These are phyloP conservation scores for Hyppa rectilinea DNA, from an alignment of 2,888 invertebrate species.

Conservation along the genomic window DNA sequence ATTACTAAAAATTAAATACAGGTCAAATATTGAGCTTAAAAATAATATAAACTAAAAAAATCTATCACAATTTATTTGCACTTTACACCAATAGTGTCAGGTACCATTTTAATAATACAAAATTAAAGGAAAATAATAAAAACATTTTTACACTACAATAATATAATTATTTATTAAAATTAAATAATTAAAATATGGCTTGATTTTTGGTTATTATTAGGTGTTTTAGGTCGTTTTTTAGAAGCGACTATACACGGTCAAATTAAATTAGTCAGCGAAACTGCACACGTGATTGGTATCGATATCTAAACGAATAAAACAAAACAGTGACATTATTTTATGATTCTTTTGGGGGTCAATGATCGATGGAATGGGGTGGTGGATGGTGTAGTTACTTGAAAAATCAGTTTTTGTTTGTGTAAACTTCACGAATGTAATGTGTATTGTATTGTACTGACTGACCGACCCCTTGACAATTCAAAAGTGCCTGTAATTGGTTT, in stretches of 20 bases:
- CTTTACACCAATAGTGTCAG: constrained; percentile 66
- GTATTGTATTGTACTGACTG: too few relatives aligned
- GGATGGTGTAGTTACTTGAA: too few relatives aligned
- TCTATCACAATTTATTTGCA: constrained; percentile 73
- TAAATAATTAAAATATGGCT: constrained; percentile 32
- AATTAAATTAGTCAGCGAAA: too few relatives aligned
- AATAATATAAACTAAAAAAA: constrained; percentile 64
- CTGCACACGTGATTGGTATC: too few relatives aligned
- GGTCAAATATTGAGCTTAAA: constrained; percentile 69
- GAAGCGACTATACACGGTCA: neutral
- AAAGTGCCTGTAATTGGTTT: too few relatives aligned
- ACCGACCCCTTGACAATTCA: too few relatives aligned
- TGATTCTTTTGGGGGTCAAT: too few relatives aligned
- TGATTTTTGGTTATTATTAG: constrained; percentile 37
- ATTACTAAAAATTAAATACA: constrained; percentile 63
- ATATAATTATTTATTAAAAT: constrained; percentile 14
- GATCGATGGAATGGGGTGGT: too few relatives aligned
- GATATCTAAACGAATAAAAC: too few relatives aligned
- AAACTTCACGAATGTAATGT: too few relatives aligned
- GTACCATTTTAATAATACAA: constrained; percentile 63
- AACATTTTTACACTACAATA: constrained; percentile 10
- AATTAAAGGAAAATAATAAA: constrained; percentile 29
- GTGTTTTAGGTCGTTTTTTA: constrained; percentile 1
- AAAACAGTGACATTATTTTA: too few relatives aligned
- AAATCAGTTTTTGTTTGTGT: too few relatives aligned